Base-by-base conservation (phyloP, 2,888 invertebrate genomes). In the Nomada goodeniana region DNA sequence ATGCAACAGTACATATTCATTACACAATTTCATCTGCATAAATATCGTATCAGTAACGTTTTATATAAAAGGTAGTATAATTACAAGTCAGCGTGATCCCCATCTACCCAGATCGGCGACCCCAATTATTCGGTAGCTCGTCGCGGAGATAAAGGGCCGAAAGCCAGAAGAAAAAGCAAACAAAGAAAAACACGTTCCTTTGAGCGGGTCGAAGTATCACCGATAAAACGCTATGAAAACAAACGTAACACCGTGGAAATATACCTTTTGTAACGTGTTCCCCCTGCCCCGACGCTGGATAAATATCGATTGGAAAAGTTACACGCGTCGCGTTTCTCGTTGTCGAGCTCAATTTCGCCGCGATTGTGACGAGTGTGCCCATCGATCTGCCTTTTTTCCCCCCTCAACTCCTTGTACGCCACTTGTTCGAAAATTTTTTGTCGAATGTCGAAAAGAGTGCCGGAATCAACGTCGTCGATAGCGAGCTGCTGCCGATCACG, bases 181-280 rank as follows among this genome's bases (percentile, higher is more conserved):
- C 70, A 76, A 67, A 71, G 64, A 59, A 47, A 55, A 65, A 59
- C 65, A 29, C 20, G 70, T 47, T 67, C 50, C 53, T 71, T 76
- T 71, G 76, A 76, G 2, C 69, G 60, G 23, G 60, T 26, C 44
- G 36, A 61, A 67, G 68, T 61, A 70, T 68, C 61, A n/a, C 13
- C 63, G 67, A 71, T 63, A 47, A 61, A 76, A 77, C 60, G 70
- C 72, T 50, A 20, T 20, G 67, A 44, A 68, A 68, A 80, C 67
- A 69, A 81, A 69, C 53, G 73, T 47, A 73, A 81, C 77, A 72
- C 68, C 67, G 63, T 68, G 53, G 52, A 68, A 63, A 80, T 76
- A 74, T 64, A 64, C 55, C 68, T 68, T 69, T 73, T 55, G 80
- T 65, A 50, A 57, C 76, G 20, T 59, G 29, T 7, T 36, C 59